Percentiles rank a stretch among this genome's conserved stretches.
Evolutionary conservation across 2,797 vertebrate species (phyloP).

Genomic region (Mus spretus): DNA sequence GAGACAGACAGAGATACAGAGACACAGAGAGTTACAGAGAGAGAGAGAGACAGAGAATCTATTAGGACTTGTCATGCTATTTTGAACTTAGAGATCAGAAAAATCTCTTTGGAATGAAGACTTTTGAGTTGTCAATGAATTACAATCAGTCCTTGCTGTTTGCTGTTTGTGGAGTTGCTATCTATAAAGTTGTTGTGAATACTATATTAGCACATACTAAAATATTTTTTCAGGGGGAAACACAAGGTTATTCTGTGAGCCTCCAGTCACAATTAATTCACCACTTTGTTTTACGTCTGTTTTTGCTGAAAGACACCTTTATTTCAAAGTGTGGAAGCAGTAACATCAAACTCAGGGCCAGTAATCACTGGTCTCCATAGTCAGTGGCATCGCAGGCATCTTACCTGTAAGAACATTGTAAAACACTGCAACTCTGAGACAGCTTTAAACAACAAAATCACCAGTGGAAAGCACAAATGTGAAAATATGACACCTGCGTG

Average conservation of each 20-base stretch:
- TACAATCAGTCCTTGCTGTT: slow-evolving; percentile 46
- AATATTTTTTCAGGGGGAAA: background rate
- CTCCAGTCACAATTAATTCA: background rate
- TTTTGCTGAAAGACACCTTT: slow-evolving; percentile 27
- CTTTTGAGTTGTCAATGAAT: background rate
- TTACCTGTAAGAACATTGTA: background rate
- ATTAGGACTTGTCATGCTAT: background rate
- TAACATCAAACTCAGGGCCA: background rate
- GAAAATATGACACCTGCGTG: background rate
- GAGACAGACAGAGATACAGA: background rate
- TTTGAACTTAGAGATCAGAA: background rate
- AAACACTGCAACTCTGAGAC: background rate
- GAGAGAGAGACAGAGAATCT: background rate
- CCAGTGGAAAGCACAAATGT: background rate
- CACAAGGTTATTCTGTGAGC: background rate
- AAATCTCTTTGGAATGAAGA: slow-evolving; percentile 10
- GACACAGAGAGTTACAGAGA: no score
- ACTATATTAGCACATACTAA: slow-evolving; percentile 29
- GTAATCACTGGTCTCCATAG: background rate
- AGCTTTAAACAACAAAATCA: slow-evolving; percentile 11
- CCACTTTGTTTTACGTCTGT: background rate
- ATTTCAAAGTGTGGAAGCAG: background rate
- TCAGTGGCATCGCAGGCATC: background rate
- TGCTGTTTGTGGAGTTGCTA: background rate
- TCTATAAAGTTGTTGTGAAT: background rate